phyloP scores from a whole-genome alignment of 2,888 invertebrate genomes.

The Nephrotoma guestfalica region DNA sequence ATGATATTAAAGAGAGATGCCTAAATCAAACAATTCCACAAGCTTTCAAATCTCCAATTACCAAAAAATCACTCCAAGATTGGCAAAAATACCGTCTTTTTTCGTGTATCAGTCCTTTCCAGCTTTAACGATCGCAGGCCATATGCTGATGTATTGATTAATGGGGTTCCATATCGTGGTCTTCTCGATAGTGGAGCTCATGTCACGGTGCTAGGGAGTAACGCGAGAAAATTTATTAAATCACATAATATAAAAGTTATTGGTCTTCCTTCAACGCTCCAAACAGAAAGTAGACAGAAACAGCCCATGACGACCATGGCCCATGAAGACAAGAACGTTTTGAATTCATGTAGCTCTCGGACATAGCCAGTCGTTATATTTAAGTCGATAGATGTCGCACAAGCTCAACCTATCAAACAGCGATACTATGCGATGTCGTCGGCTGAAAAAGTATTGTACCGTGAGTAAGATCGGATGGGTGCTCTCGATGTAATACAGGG shows the following conservation, averaged over 20 bases:
- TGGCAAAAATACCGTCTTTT: background rate
- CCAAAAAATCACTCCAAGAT: background rate
- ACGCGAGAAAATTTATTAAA: background rate
- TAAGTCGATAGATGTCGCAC: background rate
- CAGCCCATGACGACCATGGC: too few relatives aligned
- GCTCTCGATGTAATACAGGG: slow-evolving; percentile 14
- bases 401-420: background rate
- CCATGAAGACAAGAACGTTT: background rate
- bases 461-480: slow-evolving; percentile 18
- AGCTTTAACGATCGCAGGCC: background rate
- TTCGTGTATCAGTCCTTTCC: background rate
- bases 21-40: background rate
- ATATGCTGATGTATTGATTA: background rate
- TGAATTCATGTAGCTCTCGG: background rate
- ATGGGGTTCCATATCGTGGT: background rate
- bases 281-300: background rate
- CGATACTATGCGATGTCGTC: background rate
- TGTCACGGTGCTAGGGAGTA: background rate
- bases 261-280: too few relatives aligned
- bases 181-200: background rate
- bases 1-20: too few relatives aligned
- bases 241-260: background rate
- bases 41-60: background rate
- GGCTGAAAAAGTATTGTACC: background rate
- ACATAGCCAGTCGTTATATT: background rate